Evolutionary conservation across 2,888 invertebrate species (phyloP).

Genomic region (Dryococelus australis): DNA sequence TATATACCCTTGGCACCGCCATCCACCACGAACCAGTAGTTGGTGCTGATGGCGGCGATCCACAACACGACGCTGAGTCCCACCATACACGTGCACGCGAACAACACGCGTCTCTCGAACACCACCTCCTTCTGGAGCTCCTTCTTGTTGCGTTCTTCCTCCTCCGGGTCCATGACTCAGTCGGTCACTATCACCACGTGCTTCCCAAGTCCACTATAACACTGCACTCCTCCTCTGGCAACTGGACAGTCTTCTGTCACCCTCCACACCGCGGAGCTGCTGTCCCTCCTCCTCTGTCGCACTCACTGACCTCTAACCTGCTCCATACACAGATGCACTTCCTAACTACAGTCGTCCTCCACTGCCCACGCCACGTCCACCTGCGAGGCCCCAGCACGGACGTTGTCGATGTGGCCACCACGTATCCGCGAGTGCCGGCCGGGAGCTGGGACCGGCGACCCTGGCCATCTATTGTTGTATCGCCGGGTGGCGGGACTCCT

Average conservation of each 20-base stretch:
- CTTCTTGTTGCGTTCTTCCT: conserved; percentile 38
- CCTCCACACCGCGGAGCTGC: background rate
- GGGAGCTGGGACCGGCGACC: background rate
- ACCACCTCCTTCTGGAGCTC: conserved; percentile 64
- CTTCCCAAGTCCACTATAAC: background rate
- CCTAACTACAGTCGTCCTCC: no score
- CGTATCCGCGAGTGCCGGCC: background rate
- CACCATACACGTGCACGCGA: conserved; percentile 72
- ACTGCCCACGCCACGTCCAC: no score
- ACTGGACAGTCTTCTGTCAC: background rate
- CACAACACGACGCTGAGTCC: conserved; percentile 73
- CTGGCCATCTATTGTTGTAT: background rate
- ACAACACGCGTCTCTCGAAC: conserved; percentile 75
- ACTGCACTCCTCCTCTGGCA: no score
- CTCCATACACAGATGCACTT: no score
- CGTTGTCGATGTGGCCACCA: background rate
- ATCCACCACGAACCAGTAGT: conserved; percentile 72
- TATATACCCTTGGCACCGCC: conserved; percentile 59
- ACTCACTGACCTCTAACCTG: background rate
- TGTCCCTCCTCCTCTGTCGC: no score
- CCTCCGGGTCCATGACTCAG: background rate
- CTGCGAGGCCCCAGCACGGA: no score
- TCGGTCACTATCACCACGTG: background rate
- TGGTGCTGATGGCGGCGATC: conserved; percentile 76
- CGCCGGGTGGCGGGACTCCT: background rate